Evolutionary conservation across 2,113 vertebrate genomes (phyloP).

Genomic region (Hippopotamus amphibius): DNA sequence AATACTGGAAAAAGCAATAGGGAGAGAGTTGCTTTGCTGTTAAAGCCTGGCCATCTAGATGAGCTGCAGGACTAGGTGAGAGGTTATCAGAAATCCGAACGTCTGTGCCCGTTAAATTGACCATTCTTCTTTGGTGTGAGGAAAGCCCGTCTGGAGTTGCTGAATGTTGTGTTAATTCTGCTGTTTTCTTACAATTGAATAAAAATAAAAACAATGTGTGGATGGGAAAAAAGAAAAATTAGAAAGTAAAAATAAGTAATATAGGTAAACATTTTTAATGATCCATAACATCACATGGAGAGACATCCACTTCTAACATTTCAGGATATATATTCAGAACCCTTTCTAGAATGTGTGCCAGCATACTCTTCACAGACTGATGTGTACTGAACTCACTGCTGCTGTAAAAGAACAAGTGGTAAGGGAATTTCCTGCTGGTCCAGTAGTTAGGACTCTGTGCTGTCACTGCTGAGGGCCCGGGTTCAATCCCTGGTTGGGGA

Average conservation of each 20-base stretch:
- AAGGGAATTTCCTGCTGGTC: too few relatives aligned
- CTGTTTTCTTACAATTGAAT: slow-evolving; percentile 74
- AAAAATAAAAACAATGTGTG: slow-evolving; percentile 73
- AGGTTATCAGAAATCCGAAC: not conserved
- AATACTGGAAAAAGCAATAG: not conserved
- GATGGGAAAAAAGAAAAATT: not conserved
- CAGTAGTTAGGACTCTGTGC: too few relatives aligned
- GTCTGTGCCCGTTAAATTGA: not conserved
- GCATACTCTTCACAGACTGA: not conserved
- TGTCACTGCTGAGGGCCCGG: too few relatives aligned
- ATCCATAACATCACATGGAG: not conserved
- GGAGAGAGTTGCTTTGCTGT: not conserved
- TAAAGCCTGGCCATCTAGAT: rapidly evolving
- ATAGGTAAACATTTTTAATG: not conserved
- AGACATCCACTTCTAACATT: not conserved
- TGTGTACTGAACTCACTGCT: not conserved
- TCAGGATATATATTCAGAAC: not conserved
- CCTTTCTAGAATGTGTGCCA: not conserved
- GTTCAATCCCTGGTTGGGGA: too few relatives aligned
- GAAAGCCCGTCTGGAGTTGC: not conserved
- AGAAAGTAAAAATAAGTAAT: not conserved
- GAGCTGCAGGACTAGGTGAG: not conserved
- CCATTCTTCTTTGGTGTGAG: not conserved
- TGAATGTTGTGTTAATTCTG: slow-evolving; percentile 4
- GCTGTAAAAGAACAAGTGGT: not conserved